These are phyloP conservation scores for Herminia tarsipennalis DNA, from an alignment of 2,888 invertebrate species.

Conservation along the genomic window DNA sequence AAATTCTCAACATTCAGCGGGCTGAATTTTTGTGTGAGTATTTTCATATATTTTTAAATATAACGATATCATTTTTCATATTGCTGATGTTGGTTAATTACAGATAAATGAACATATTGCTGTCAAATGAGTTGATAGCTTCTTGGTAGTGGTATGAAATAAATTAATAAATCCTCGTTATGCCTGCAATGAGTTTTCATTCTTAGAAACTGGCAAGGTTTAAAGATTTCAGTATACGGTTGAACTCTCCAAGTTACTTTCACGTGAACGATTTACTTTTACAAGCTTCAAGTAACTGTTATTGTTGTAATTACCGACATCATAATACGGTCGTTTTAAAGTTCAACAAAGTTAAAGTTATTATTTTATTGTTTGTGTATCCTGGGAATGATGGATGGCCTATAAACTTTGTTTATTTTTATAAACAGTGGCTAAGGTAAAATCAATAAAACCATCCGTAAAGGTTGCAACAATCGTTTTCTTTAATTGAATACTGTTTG, in stretches of 20 bases:
- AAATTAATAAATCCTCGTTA: constrained; percentile 18
- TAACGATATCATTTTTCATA: too few species aligned
- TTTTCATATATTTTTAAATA: too few species aligned
- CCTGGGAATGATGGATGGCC: too few species aligned
- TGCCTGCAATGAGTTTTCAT: constrained; percentile 22
- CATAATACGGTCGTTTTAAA: constrained; percentile 6
- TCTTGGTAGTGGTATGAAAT: constrained; percentile 13
- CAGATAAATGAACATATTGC: too few species aligned
- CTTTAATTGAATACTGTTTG: too few species aligned
- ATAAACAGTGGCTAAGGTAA: too few species aligned
- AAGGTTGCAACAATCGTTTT: too few species aligned
- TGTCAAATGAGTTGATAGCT: constrained; percentile 3
- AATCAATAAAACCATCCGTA: too few species aligned
- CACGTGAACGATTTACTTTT: constrained; percentile 13
- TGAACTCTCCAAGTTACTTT: constrained; percentile 5
- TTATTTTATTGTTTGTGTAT: neutral
- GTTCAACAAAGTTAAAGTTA: neutral
- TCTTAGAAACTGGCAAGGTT: constrained; percentile 24
- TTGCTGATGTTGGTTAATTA: neutral
- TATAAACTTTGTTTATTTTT: too few species aligned
- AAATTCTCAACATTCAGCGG: too few species aligned
- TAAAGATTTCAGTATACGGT: constrained; percentile 5
- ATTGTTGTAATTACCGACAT: constrained; percentile 23
- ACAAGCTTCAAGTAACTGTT: constrained; percentile 21
- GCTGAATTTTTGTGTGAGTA: too few species aligned